phyloP scores from a whole-genome alignment of 2,888 invertebrate genomes.

The Caenorhabditis wallacei region DNA sequence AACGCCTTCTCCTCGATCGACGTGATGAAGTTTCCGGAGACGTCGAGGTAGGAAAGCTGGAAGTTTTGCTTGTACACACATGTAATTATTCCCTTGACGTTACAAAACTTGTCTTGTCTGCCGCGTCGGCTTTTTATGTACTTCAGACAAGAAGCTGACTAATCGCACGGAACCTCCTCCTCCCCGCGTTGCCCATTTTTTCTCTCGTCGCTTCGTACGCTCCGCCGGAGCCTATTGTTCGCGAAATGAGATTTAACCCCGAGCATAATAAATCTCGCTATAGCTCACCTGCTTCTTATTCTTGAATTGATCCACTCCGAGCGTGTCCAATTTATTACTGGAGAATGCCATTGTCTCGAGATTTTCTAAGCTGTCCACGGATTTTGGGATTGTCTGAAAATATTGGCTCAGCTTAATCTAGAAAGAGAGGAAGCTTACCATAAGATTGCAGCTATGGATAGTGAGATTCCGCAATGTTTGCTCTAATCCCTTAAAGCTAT shows the following conservation, averaged over 20 bases:
- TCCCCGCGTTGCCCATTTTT: slow-evolving; percentile 2
- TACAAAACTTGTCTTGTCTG: no score
- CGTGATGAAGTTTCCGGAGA: slow-evolving; percentile 92
- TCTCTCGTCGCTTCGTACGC: background rate
- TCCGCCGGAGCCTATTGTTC: background rate
- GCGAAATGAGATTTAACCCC: background rate
- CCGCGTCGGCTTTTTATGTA: no score
- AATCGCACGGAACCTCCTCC: no score
- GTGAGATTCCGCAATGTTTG: slow-evolving; percentile 70
- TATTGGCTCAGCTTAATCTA: background rate
- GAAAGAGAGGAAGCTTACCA: slow-evolving; percentile 21
- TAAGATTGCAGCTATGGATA: slow-evolving; percentile 77
- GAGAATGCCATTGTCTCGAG: slow-evolving; percentile 64
- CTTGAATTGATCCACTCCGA: slow-evolving; percentile 58
- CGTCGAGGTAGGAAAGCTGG: slow-evolving; percentile 89
- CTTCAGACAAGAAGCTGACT: no score
- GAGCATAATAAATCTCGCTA: no score
- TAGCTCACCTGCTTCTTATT: slow-evolving; percentile 65
- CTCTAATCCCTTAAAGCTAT: slow-evolving; percentile 69
- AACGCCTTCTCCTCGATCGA: slow-evolving; percentile 92
- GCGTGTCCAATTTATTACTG: slow-evolving; percentile 66
- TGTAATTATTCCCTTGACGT: no score
- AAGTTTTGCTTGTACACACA: slow-evolving; percentile 37
- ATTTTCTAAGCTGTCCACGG: slow-evolving; percentile 57
- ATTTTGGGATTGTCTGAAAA: slow-evolving; percentile 65